These are phyloP conservation scores for Gambusia affinis DNA, from an alignment of 2,113 vertebrate species.

Conservation along the genomic window DNA sequence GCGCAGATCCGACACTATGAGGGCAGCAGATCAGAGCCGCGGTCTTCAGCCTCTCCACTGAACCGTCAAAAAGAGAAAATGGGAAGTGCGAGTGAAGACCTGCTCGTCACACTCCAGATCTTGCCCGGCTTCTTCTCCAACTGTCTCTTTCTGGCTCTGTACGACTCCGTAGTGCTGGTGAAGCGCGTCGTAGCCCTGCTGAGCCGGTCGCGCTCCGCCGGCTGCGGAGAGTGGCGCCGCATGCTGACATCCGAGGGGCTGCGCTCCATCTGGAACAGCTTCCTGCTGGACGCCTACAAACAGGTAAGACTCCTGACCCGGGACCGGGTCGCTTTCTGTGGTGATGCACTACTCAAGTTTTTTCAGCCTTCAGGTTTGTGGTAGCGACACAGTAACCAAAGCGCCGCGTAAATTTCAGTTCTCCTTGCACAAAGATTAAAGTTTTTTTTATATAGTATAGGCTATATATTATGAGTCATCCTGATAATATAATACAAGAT, in stretches of 20 bases:
- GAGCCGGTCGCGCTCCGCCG: conserved; percentile 82
- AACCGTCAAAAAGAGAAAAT: conserved; percentile 65
- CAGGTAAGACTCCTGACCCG: conserved; percentile 80
- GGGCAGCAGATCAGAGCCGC: conserved; percentile 21
- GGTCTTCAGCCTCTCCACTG: neutral
- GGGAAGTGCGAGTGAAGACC: conserved; percentile 91
- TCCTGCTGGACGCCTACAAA: conserved; percentile 94
- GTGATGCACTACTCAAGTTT: neutral
- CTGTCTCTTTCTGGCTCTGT: conserved; percentile 95
- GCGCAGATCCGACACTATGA: conserved; percentile 16
- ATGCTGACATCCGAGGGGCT: conserved; percentile 95
- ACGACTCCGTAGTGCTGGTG: conserved; percentile 94
- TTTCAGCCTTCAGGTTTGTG: neutral
- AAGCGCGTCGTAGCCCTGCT: conserved; percentile 91
- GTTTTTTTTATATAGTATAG: too few relatives aligned
- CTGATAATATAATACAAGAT: neutral
- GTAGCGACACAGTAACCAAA: too few relatives aligned
- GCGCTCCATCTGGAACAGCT: conserved; percentile 96
- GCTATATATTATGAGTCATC: neutral
- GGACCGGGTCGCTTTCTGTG: neutral
- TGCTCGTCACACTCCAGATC: conserved; percentile 94
- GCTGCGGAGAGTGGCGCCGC: conserved; percentile 88
- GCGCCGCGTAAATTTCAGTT: neutral
- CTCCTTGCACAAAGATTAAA: neutral
- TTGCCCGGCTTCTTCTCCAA: conserved; percentile 97